A percentile compares a stretch with the other conserved stretches of the same genome.
Evolutionary conservation across 2,888 invertebrate species (phyloP).

Genomic region (Hyposoter dolosus): DNA sequence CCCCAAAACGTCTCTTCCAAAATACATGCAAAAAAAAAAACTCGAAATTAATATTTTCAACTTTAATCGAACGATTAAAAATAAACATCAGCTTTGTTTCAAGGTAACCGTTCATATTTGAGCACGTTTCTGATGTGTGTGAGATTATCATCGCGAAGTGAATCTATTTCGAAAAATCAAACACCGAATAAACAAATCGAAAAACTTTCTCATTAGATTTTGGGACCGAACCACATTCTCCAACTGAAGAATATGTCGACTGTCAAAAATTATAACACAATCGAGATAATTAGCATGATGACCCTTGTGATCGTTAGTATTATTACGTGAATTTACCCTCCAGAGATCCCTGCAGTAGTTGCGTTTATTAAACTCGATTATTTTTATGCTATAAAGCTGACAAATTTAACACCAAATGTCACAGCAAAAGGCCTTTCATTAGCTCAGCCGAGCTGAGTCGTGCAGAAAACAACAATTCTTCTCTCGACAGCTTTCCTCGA

Average conservation of each 20-base stretch:
- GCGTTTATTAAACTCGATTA: slow-evolving; percentile 20
- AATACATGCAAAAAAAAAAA: not conserved
- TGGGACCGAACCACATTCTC: not conserved
- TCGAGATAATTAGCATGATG: not conserved
- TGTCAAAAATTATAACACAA: not conserved
- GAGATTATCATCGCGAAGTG: slow-evolving; percentile 5
- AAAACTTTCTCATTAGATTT: not conserved
- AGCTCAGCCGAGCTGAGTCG: not conserved
- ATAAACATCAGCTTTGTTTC: not conserved
- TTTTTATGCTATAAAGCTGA: slow-evolving; percentile 14
- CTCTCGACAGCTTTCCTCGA: too few relatives aligned
- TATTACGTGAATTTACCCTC: slow-evolving; percentile 15
- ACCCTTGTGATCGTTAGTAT: not conserved
- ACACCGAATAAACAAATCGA: not conserved
- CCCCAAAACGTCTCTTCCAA: not conserved
- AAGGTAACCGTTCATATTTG: not conserved
- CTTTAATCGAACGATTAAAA: not conserved
- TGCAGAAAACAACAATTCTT: too few relatives aligned
- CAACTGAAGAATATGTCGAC: not conserved
- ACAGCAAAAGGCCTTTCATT: slow-evolving; percentile 32
- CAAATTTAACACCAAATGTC: slow-evolving; percentile 14
- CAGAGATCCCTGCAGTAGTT: slow-evolving; percentile 26
- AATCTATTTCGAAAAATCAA: not conserved
- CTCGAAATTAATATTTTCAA: not conserved
- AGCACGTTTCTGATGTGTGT: not conserved